A percentile compares a stretch with the other conserved stretches of the same genome.
Evolutionary conservation across 1,140 invertebrate genomes (phyloP).

Genomic region (Pogonomyrmex californicus): DNA sequence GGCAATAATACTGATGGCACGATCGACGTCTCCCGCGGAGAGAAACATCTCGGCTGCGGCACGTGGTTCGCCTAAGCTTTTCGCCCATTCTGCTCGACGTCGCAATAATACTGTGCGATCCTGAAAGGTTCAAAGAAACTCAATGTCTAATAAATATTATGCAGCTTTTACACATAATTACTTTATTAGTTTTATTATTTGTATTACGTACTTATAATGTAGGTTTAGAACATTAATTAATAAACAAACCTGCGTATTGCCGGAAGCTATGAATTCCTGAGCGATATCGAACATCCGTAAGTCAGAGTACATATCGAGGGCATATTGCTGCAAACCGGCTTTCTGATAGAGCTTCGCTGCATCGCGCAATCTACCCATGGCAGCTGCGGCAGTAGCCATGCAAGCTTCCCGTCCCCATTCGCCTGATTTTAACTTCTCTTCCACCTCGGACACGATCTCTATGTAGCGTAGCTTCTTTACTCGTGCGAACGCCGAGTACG

Average conservation of each 20-base stretch:
- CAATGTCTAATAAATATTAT: conserved; percentile 24
- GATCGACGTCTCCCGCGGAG: conserved; percentile 96
- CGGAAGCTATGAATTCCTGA: conserved; percentile 90
- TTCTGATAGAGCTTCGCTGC: conserved; percentile 95
- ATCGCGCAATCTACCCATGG: conserved; percentile 95
- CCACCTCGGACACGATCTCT: conserved; percentile 86
- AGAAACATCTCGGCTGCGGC: conserved; percentile 99
- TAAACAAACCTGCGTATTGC: conserved; percentile 80
- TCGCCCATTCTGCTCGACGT: conserved; percentile 98
- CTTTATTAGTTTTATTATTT: conserved; percentile 48
- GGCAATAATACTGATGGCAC: conserved; percentile 97
- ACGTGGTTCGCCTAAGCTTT: conserved; percentile 97
- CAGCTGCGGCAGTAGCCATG: conserved; percentile 95
- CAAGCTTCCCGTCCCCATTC: conserved; percentile 92
- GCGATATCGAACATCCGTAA: conserved; percentile 99
- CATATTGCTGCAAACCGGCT: conserved; percentile 93
- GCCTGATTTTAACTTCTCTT: conserved; percentile 90
- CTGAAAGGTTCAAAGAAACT: conserved; percentile 88
- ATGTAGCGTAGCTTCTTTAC: conserved; percentile 89
- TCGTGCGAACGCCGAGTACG: conserved; percentile 94
- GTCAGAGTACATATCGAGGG: conserved; percentile 98
- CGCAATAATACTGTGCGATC: conserved; percentile 94
- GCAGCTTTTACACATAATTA: background rate
- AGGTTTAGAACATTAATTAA: background rate
- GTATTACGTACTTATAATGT: background rate